A percentile compares a stretch with the other conserved stretches of the same genome.
These are phyloP conservation scores for Lepilemur septentrionalis DNA, from an alignment of 2,797 vertebrate genomes.

Conservation along the genomic window DNA sequence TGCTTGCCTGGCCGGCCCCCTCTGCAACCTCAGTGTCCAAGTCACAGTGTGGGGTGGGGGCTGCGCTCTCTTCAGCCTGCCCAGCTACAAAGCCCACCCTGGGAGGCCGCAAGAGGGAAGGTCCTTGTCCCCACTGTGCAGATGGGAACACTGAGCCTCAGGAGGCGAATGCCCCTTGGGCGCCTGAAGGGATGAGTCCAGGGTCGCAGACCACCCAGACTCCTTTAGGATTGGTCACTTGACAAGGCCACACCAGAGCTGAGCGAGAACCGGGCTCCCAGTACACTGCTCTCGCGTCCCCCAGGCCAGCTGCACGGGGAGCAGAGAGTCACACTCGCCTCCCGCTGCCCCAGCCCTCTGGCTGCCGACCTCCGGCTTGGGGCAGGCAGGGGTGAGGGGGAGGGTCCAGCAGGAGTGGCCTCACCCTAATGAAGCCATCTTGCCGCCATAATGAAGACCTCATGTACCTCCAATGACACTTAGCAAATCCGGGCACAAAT, in stretches of 20 bases:
- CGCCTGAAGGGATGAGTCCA: rapidly evolving
- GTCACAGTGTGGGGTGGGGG: rapidly evolving
- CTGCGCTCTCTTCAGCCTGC: no score
- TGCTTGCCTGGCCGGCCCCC: not conserved
- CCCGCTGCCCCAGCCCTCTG: not conserved
- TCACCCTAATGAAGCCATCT: conserved; percentile 81
- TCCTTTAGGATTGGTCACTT: rapidly evolving
- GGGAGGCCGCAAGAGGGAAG: not conserved
- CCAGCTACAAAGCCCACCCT: not conserved
- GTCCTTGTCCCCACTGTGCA: not conserved
- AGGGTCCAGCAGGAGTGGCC: conserved; percentile 68
- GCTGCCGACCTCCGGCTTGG: not conserved
- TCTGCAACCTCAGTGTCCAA: rapidly evolving
- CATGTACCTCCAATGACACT: conserved; percentile 82
- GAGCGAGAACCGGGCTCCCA: not conserved
- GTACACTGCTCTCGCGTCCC: not conserved
- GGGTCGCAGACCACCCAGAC: not conserved
- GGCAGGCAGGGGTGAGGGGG: conserved; percentile 40
- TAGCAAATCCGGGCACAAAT: conserved; percentile 82
- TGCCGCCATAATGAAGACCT: conserved; percentile 80
- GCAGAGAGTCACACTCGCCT: no score
- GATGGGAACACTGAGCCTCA: not conserved
- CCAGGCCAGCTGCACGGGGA: not conserved
- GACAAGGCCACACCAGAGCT: not conserved
- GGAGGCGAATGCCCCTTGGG: not conserved